Evolutionary conservation across 92 coral and sea anemone genomes (phyloP).

Genomic region (Pocillopora meandrina): DNA sequence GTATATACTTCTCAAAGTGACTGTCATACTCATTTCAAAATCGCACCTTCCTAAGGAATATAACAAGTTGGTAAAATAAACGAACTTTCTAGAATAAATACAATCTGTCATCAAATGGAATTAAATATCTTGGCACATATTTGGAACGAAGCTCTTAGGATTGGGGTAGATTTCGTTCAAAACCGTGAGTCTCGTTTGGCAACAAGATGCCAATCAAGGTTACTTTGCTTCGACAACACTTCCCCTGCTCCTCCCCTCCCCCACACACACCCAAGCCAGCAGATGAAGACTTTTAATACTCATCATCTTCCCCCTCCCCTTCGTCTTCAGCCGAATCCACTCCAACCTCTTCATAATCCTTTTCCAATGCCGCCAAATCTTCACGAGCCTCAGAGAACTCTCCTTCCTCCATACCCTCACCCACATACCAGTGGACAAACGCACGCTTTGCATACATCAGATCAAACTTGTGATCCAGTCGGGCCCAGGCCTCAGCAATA

Average conservation of each 20-base stretch:
- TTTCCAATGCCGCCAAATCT: constrained; percentile 77
- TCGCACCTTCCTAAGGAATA: too few relatives aligned
- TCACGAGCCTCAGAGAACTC: constrained; percentile 92
- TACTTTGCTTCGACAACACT: too few relatives aligned
- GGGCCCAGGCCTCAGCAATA: constrained; percentile 93
- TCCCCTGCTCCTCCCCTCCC: too few relatives aligned
- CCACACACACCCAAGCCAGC: background rate
- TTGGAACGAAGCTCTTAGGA: too few relatives aligned
- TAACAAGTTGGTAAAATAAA: background rate
- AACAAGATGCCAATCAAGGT: too few relatives aligned
- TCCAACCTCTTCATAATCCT: constrained; percentile 80
- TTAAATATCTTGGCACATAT: too few relatives aligned
- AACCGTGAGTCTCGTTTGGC: too few relatives aligned
- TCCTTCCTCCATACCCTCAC: constrained; percentile 94
- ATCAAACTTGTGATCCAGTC: constrained; percentile 50
- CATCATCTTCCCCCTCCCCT: constrained; percentile 43
- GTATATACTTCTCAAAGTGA: too few relatives aligned
- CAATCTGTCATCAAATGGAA: background rate
- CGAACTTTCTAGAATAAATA: background rate
- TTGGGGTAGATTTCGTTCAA: too few relatives aligned
- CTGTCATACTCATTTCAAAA: too few relatives aligned
- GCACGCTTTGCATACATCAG: constrained; percentile 93
- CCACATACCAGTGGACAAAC: constrained; percentile 89
- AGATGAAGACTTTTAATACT: background rate
- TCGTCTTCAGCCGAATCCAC: constrained; percentile 54